phyloP scores from a whole-genome alignment of 2,113 vertebrate species.

The Sylvilagus bachmani region DNA sequence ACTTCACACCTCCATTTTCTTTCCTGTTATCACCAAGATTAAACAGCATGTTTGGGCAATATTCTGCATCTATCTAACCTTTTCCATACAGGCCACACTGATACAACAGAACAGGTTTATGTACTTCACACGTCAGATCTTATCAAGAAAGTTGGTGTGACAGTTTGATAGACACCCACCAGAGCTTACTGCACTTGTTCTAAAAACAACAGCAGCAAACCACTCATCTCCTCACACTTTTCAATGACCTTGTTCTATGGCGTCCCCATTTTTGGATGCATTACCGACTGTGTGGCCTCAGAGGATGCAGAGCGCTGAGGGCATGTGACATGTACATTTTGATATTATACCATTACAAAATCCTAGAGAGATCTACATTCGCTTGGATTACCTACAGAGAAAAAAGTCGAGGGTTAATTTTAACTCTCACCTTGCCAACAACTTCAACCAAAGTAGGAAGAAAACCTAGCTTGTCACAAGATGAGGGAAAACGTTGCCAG shows the following conservation, averaged over 20 bases:
- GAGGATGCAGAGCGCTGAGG: background rate
- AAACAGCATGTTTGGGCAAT: conserved; percentile 84
- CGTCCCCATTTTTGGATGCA: conserved; percentile 72
- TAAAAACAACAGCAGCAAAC: conserved; percentile 89
- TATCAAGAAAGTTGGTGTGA: conserved; percentile 86
- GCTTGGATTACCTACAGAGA: conserved; percentile 1
- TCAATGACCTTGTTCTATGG: conserved; percentile 84
- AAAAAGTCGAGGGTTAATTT: conserved; percentile 33
- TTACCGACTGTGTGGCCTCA: conserved; percentile 7
- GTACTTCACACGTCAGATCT: conserved; percentile 89
- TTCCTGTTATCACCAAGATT: conserved; percentile 87
- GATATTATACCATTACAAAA: background rate
- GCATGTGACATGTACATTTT: background rate
- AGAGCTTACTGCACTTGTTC: conserved; percentile 85
- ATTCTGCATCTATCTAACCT: conserved; percentile 86
- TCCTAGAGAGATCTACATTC: background rate
- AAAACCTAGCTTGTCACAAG: conserved; percentile 11
- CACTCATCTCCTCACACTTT: conserved; percentile 78
- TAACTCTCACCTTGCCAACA: background rate
- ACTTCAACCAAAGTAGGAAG: background rate
- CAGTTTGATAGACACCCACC: conserved; percentile 85
- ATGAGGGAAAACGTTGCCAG: background rate
- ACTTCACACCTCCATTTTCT: conserved; percentile 88
- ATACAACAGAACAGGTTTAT: conserved; percentile 87
- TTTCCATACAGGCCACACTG: conserved; percentile 83